These are phyloP conservation scores for Eupithecia vulgata DNA, from an alignment of 2,888 invertebrate genomes.

Conservation along the genomic window DNA sequence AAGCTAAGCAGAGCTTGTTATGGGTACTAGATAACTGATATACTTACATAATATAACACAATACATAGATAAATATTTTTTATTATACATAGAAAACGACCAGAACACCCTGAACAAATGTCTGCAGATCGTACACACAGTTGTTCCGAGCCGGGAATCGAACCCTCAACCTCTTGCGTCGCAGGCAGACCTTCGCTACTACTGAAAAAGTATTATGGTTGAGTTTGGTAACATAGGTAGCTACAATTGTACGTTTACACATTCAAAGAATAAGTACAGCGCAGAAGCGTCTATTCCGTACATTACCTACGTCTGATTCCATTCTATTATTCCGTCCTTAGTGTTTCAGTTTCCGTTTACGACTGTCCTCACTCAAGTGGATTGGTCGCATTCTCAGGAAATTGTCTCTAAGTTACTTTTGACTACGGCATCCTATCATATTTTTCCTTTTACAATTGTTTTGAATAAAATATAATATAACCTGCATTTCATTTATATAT, in stretches of 20 bases:
- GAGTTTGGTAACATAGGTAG: not conserved
- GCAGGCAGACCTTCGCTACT: too few species aligned
- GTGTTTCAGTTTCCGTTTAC: constrained; percentile 72
- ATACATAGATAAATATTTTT: too few species aligned
- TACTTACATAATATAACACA: too few species aligned
- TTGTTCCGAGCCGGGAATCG: too few species aligned
- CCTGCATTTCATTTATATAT: not conserved
- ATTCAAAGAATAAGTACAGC: constrained; percentile 13
- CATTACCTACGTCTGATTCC: constrained; percentile 45
- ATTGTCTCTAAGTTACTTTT: constrained; percentile 74
- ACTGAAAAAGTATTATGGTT: not conserved
- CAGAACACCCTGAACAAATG: too few species aligned
- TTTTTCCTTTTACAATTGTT: constrained; percentile 46
- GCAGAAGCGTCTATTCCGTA: constrained; percentile 36
- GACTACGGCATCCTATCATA: constrained; percentile 60
- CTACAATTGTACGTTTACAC: not conserved
- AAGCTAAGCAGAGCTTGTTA: too few species aligned
- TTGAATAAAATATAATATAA: not conserved
- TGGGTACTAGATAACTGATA: too few species aligned
- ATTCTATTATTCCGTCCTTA: constrained; percentile 53
- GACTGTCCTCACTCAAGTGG: constrained; percentile 72
- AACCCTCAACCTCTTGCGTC: too few species aligned
- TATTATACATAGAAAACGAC: too few species aligned
- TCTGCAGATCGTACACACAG: too few species aligned
- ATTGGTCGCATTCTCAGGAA: constrained; percentile 75